A percentile compares a stretch with the other conserved stretches of the same genome.
phyloP scores from a whole-genome alignment of 2,888 invertebrate genomes.

The Phalera bucephala region DNA sequence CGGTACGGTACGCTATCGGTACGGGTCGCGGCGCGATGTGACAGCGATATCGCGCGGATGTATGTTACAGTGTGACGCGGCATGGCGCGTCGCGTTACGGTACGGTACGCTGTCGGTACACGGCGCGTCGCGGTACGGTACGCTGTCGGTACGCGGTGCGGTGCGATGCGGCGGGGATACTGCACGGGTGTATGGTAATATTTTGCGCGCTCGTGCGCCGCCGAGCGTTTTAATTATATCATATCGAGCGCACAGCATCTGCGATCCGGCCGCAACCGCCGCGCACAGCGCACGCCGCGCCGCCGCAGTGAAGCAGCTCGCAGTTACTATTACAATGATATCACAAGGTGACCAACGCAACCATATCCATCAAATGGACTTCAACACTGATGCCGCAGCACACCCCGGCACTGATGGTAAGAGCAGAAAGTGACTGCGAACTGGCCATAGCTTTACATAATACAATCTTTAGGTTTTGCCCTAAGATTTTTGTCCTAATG shows the following conservation, averaged over 20 bases:
- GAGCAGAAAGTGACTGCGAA: too few relatives aligned
- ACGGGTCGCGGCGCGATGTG: neutral
- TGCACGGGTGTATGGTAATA: constrained; percentile 65
- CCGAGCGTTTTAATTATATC: constrained; percentile 66
- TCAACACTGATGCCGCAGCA: too few relatives aligned
- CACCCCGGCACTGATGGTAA: too few relatives aligned
- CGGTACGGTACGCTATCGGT: neutral
- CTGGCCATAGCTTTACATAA: too few relatives aligned
- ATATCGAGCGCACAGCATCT: constrained; percentile 57
- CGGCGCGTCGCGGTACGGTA: neutral
- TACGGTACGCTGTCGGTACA: neutral
- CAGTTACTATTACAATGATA: too few relatives aligned
- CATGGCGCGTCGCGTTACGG: neutral
- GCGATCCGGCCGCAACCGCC: constrained; percentile 15
- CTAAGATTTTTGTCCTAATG: too few relatives aligned
- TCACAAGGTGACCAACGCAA: too few relatives aligned
- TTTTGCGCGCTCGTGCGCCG: constrained; percentile 67
- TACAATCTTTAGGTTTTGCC: too few relatives aligned
- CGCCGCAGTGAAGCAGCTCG: too few relatives aligned
- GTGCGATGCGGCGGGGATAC: constrained; percentile 11
- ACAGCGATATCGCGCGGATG: constrained; percentile 34
- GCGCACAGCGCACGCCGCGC: too few relatives aligned
- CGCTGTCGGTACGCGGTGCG: constrained; percentile 1
- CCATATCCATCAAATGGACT: too few relatives aligned
- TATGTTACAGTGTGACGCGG: constrained; percentile 47